Evolutionary conservation across 2,113 vertebrate genomes (phyloP).

Genomic region (Zapornia atra): DNA sequence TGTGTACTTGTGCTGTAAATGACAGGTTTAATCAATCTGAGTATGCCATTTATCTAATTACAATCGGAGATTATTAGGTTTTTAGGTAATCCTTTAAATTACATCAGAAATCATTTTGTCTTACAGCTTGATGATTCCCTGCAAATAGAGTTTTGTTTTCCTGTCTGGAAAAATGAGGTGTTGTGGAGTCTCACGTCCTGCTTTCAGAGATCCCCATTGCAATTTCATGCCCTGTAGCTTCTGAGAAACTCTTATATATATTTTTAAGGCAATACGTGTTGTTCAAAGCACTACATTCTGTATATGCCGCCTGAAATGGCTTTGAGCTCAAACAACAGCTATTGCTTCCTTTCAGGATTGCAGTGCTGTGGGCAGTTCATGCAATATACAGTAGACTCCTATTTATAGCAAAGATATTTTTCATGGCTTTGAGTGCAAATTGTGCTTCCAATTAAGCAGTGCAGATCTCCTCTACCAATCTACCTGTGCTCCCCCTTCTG

Average conservation of each 20-base stretch:
- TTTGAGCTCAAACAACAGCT: not conserved
- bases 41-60: constrained; percentile 43
- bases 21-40: constrained; percentile 38
- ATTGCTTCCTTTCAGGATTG: not conserved
- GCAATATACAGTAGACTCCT: not conserved
- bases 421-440: not conserved
- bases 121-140: not conserved
- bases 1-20: not conserved
- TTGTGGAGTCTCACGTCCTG: not conserved
- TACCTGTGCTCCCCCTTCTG: not conserved
- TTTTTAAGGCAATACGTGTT: not conserved
- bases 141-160: not conserved
- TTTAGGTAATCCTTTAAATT: constrained; percentile 48
- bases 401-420: not conserved
- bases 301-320: not conserved
- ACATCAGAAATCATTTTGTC: constrained; percentile 9
- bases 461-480: not conserved
- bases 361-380: not conserved
- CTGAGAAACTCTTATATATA: not conserved
- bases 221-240: not conserved
- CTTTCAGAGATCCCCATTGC: not conserved
- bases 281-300: not conserved
- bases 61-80: constrained; percentile 3
- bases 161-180: not conserved
- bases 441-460: not conserved